These are phyloP conservation scores for Fragum sueziense DNA, from an alignment of 2,888 invertebrate species.

Conservation along the genomic window DNA sequence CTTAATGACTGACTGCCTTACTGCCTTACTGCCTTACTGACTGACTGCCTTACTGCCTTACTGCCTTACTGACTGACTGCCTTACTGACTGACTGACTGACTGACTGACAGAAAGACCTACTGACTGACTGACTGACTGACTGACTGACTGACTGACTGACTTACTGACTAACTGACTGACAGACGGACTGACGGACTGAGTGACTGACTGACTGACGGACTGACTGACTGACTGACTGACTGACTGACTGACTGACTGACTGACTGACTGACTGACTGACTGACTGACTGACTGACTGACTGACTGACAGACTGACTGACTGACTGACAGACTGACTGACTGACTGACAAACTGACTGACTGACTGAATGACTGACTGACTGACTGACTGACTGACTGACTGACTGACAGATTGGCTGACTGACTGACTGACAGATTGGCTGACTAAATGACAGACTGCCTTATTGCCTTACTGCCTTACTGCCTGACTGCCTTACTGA, in stretches of 20 bases:
- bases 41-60: not conserved
- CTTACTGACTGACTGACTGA: not conserved
- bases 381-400: not conserved
- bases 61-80: not conserved
- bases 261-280: not conserved
- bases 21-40: not conserved
- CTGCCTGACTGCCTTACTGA: not conserved
- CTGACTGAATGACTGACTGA: not conserved
- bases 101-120: too few species aligned
- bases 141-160: slow-evolving; percentile 3
- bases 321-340: not conserved
- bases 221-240: not conserved
- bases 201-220: not conserved
- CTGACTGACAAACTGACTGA: too few species aligned
- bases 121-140: not conserved
- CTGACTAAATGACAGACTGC: too few species aligned
- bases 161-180: too few species aligned
- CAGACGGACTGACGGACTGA: not conserved
- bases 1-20: not conserved
- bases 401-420: not conserved
- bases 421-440: too few species aligned
- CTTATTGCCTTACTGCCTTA: too few species aligned
- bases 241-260: not conserved
- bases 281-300: not conserved
- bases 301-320: not conserved